phyloP scores from a whole-genome alignment of 2,888 invertebrate genomes.

The Dinocampus coccinellae region DNA sequence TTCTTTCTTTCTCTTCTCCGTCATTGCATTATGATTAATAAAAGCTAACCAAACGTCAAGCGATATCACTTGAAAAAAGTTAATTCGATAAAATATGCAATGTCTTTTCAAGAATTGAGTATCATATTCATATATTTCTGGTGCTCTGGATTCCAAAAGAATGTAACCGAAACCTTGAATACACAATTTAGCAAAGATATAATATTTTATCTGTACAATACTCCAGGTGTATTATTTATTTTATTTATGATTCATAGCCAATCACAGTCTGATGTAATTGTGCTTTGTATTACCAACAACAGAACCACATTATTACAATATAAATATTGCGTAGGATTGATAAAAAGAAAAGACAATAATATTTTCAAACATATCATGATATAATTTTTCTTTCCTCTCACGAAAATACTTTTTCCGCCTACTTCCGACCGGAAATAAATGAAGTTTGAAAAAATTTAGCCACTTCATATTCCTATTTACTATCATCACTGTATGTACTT shows the following conservation, averaged over 20 bases:
- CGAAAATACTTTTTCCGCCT: slow-evolving; percentile 18
- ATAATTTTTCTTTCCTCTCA: slow-evolving; percentile 17
- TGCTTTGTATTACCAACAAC: slow-evolving; percentile 44
- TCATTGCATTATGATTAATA: neutral
- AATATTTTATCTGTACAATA: slow-evolving; percentile 48
- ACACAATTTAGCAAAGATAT: slow-evolving; percentile 10
- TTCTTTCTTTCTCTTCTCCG: neutral
- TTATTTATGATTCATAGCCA: slow-evolving; percentile 52
- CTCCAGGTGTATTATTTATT: slow-evolving; percentile 39
- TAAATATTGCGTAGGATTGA: neutral
- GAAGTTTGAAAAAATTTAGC: neutral
- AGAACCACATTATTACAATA: neutral
- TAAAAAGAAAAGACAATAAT: neutral
- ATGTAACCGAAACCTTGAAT: slow-evolving; percentile 49
- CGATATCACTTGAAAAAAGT: neutral
- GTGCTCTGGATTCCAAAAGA: neutral
- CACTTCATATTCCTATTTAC: neutral
- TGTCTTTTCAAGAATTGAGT: neutral
- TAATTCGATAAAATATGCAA: neutral
- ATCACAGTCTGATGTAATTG: slow-evolving; percentile 50
- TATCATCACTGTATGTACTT: neutral
- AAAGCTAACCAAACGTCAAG: neutral
- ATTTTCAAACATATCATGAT: neutral
- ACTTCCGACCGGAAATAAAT: neutral
- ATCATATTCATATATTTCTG: neutral